Evolutionary conservation across 1,140 invertebrate species (phyloP).

Genomic region (Dolichoris vasculosae): DNA sequence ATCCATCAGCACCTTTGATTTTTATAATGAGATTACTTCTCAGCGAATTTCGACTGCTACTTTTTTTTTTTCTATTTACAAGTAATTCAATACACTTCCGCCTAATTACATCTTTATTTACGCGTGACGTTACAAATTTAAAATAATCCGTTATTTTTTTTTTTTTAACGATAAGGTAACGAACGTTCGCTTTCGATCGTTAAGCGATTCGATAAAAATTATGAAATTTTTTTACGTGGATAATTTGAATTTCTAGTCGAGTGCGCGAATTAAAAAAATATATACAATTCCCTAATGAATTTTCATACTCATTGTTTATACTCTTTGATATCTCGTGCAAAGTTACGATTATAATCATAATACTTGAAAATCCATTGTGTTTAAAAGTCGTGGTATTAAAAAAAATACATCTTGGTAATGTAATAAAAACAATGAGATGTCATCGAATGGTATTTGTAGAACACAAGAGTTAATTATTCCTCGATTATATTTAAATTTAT

Average conservation of each 20-base stretch:
- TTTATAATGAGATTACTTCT: not conserved
- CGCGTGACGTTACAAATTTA: too few relatives aligned
- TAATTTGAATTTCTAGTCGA: not conserved
- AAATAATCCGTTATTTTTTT: too few relatives aligned
- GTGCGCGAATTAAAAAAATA: not conserved
- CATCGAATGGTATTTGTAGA: not conserved
- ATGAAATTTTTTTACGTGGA: too few relatives aligned
- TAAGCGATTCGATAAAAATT: too few relatives aligned
- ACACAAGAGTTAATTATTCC: too few relatives aligned
- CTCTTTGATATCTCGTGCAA: not conserved
- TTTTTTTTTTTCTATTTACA: too few relatives aligned
- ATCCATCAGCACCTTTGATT: not conserved
- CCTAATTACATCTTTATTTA: too few relatives aligned
- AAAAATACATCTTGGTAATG: not conserved
- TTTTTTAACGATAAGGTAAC: too few relatives aligned
- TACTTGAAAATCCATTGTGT: not conserved
- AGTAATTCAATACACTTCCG: too few relatives aligned
- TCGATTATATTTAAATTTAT: too few relatives aligned
- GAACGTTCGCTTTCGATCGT: too few relatives aligned
- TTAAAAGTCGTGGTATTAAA: not conserved
- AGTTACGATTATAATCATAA: not conserved
- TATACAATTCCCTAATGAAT: not conserved
- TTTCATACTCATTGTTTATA: not conserved
- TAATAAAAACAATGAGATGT: not conserved
- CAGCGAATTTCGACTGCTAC: too few relatives aligned